Conservation (phyloP, 1,140 invertebrate species). For the Mylabris phalerata region DNA sequence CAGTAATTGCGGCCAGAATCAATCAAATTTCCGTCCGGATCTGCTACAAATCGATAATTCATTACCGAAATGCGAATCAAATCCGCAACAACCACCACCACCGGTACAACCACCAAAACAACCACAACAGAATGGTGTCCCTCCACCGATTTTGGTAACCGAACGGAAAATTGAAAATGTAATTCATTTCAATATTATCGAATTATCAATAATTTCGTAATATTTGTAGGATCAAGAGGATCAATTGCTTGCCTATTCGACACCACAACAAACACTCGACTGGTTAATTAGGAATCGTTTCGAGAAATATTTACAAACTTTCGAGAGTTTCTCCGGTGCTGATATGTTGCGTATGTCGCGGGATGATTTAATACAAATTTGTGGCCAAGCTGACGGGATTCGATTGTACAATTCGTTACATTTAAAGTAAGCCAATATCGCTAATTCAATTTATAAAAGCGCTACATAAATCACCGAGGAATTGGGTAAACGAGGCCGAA, state of each 20-base stretch:
- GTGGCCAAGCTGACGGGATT: slow-evolving; percentile 85
- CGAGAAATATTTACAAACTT: slow-evolving; percentile 63
- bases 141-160: too few species aligned
- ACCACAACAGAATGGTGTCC: too few species aligned
- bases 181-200: neutral
- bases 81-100: too few species aligned
- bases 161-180: neutral
- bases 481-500: too few species aligned
- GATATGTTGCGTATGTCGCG: slow-evolving; percentile 80
- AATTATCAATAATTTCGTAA: neutral
- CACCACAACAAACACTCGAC: slow-evolving; percentile 60
- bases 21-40: too few species aligned
- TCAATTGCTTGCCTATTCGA: slow-evolving; percentile 54
- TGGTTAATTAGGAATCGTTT: slow-evolving; percentile 82
- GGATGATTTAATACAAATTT: slow-evolving; percentile 90
- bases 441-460: too few species aligned
- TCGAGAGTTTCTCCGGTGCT: slow-evolving; percentile 78
- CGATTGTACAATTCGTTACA: slow-evolving; percentile 86
- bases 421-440: slow-evolving; percentile 52
- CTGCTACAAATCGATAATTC: too few species aligned
- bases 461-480: too few species aligned
- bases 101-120: too few species aligned
- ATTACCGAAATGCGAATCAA: too few species aligned
- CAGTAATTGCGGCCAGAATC: too few species aligned
- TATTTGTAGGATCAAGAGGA: slow-evolving; percentile 1